A percentile compares a stretch with the other conserved stretches of the same genome.
Evolutionary conservation across 2,113 vertebrate genomes (phyloP).

Genomic region (Asarcornis scutulata): DNA sequence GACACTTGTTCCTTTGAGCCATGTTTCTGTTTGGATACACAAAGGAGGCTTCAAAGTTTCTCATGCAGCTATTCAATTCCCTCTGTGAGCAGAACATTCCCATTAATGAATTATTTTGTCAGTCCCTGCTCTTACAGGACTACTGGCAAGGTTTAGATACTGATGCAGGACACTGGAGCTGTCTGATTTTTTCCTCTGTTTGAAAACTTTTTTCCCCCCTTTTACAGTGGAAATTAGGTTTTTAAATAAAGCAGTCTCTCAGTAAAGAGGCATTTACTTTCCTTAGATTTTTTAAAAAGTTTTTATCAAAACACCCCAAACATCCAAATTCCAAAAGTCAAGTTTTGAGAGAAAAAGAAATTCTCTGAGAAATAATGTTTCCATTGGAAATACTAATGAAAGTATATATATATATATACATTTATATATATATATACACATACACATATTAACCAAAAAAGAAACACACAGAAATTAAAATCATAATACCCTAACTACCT

Average conservation of each 20-base stretch:
- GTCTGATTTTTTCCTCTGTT: neutral
- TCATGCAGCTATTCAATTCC: slow-evolving; percentile 2
- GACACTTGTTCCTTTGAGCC: slow-evolving; percentile 11
- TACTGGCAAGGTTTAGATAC: neutral
- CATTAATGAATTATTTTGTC: slow-evolving; percentile 30
- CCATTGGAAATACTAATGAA: neutral
- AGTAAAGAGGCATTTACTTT: neutral
- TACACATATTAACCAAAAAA: too few relatives aligned
- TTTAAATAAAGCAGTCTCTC: neutral
- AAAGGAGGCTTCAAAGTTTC: slow-evolving; percentile 35
- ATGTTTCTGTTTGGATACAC: neutral
- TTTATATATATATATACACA: too few relatives aligned
- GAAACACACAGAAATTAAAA: neutral
- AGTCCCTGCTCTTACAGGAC: neutral
- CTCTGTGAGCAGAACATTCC: neutral
- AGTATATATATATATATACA: neutral
- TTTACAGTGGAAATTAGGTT: neutral
- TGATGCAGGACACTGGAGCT: neutral
- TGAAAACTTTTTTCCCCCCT: neutral
- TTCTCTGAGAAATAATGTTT: neutral
- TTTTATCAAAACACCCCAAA: neutral
- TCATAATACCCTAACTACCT: neutral
- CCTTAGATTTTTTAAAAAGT: neutral
- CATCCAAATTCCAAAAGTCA: neutral
- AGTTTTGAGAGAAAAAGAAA: neutral